phyloP scores from a whole-genome alignment of 2,888 invertebrate genomes.

The Tiliacea aurago region DNA sequence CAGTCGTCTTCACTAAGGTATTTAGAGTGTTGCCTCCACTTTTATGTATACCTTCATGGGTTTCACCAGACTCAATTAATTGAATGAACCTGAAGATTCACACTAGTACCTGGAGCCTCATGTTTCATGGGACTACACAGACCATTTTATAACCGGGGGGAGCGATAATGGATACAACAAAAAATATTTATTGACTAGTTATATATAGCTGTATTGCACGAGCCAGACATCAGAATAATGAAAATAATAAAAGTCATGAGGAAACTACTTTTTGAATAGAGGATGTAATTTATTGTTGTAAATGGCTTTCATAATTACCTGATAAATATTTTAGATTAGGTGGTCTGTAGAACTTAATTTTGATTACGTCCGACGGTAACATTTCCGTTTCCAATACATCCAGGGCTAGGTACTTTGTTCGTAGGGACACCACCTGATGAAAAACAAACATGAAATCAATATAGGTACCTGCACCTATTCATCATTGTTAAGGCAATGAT shows the following conservation, averaged over 20 bases:
- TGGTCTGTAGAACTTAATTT: slow-evolving; percentile 98
- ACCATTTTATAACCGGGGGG: too few relatives aligned
- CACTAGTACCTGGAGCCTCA: too few relatives aligned
- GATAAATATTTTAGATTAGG: slow-evolving; percentile 98
- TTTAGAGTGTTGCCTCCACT: too few relatives aligned
- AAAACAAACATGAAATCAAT: slow-evolving; percentile 2
- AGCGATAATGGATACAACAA: too few relatives aligned
- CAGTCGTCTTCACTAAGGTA: too few relatives aligned
- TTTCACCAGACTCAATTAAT: too few relatives aligned
- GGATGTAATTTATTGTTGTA: background rate
- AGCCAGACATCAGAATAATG: background rate
- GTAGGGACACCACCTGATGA: slow-evolving; percentile 94
- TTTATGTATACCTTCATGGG: too few relatives aligned
- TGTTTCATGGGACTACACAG: too few relatives aligned
- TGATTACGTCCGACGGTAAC: slow-evolving; percentile 97
- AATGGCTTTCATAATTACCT: slow-evolving; percentile 72
- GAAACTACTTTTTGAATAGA: background rate
- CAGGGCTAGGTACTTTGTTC: slow-evolving; percentile 97
- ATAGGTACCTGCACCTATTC: background rate
- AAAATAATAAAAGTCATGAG: background rate
- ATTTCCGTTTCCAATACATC: slow-evolving; percentile 98
- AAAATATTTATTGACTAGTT: too few relatives aligned
- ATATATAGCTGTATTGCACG: too few relatives aligned
- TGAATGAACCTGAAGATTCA: too few relatives aligned
- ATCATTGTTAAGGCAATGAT: too few relatives aligned